Base-by-base conservation (phyloP, 2,888 invertebrate species). In the Stomorhina lunata region DNA sequence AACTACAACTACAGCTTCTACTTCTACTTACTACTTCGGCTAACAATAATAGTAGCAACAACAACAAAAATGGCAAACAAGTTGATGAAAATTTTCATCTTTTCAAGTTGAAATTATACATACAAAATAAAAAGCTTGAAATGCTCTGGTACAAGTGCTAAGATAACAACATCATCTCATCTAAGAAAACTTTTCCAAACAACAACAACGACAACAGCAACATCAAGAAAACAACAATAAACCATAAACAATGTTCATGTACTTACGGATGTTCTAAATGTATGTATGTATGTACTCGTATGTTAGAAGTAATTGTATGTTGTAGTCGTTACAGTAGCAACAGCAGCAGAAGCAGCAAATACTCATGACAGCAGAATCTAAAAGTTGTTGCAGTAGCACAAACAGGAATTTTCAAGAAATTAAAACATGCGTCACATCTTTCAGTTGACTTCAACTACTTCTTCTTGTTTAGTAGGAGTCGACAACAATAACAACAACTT, bases 161-260 rank as follows among this genome's bases (percentile, higher is more conserved):
- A 78, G 73, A 82, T 78, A 82, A 82, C 65, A 78, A 78, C 78
- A 82, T 78, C 78, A 75, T 68, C 78, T 78, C 45, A n/a, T 27
- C 17, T 2, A 63, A 40, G 73, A 68, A 72, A 82, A 78, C 55
- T 73, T 81, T 27, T 48, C 20, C 27, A 48, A 73, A 59, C 48
- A 79, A 59, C 25, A 53, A 66, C 48, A 40, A 55, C 27, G 32
- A 57, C 17, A 53, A 7, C 17, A 17, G 17, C n/a, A 9, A 29
- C 29, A 20, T 10, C 65, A 73, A 68, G 53, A 43, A 43, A 43
- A 43, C 25, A 40, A 66, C 34, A 59, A 55, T 45, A 80, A 63
- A 63, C 25, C 61, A 80, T 53, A 65, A 72, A 72, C 65, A 65
- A 65, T 57, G 9, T 25, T 37, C 61, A 68, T 55, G 25, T 34